Evolutionary conservation across 35 echinoderm and acorn worm species (phyloP), one percentile per base, ranked within the genome.

Genomic region (Eucidaris tribuloides): DNA sequence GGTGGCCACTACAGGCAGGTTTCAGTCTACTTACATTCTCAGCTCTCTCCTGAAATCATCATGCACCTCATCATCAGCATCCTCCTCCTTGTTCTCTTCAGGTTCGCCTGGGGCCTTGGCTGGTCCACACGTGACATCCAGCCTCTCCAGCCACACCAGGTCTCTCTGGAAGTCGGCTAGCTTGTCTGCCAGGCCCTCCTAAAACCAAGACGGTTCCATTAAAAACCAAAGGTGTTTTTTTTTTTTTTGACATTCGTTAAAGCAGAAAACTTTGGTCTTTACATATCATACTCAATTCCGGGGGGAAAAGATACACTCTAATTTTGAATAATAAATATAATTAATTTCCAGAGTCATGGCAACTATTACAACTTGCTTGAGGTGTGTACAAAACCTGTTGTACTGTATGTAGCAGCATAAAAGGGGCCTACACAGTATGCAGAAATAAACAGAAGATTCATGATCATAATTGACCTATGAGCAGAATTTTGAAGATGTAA

Each of bases 1-100:
- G n/a, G n/a, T n/a, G n/a, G n/a, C n/a, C n/a, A n/a, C n/a, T n/a
- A n/a, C n/a, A n/a, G n/a, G n/a, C n/a, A n/a, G n/a, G n/a, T 4
- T 42, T 54, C 15, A 30, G 13, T 23, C 11, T 4, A 91, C 93
- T 96, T 74, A 96, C 93, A 96, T 91, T 85, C 76, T 91, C 34
- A 96, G 43, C 80, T 96, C 93, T 84, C 93, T 82, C 43, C 87
- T 94, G 60, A 94, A 94, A 61, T 94, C 87, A 85, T 94, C 76
- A 61, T 94, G 83, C 4, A 91, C 85, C 42, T 90, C 87, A 85
- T 89, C 86, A 20, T 85, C 63, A 28, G 23, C 27, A 2, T 56
- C 42, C 25, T 90, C 78, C 50, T 82, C 60, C 54, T 74, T 45
- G n/a, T 89, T 82, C 3, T 89, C 57, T 17, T 85, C 91, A 20